Base-by-base conservation (phyloP, 2,888 invertebrate species). In the Panorpa germanica region DNA sequence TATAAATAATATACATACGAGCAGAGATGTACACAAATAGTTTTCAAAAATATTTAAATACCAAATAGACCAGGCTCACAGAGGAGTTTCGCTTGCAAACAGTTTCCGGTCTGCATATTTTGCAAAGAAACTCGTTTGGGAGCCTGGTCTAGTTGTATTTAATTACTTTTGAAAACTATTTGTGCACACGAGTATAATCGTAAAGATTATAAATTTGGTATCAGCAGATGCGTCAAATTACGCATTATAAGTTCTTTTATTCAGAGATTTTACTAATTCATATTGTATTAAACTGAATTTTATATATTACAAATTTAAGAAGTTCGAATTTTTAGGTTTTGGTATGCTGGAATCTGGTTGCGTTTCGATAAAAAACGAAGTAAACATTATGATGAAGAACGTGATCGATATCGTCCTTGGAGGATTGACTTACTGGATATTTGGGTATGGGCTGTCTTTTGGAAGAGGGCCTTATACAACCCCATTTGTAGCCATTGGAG, bases 341-440 rank as follows among this genome's bases (percentile, higher is more conserved):
- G 90, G 90, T 2, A 78, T 93, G 72, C 53, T 91, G 40, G 91
- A 91, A 49, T 85, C 88, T 1, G 91, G 91, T 2, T 83, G 81
- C 42, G 90, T 91, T 0, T 85, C 85, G 0, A 65, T 83, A 30
- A 86, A 90, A 55, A 91, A 91, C 48, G 90, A 91, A 59, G 86
- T 88, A 0, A 91, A 91, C 49, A 90, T 95, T 34, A 91, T 93
- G 91, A 86, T 93, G 78, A 93, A 93, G 52, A 91, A 91, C 45
- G 72, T 88, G 1, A 81, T 85, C 1, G 91, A 93, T 43, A 86
- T 93, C 29, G 81, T 86, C 1, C 63, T 93, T 12, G 91, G 91
- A 3, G 91, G 74, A 11, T 51, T 86, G 9, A 86, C 88, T 0
- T 93, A 91, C 53, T 95, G 93, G 93, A 65, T 83, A 19, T 86